Evolutionary conservation across 1,140 invertebrate species (phyloP).

Genomic region (Araneus ventricosus): DNA sequence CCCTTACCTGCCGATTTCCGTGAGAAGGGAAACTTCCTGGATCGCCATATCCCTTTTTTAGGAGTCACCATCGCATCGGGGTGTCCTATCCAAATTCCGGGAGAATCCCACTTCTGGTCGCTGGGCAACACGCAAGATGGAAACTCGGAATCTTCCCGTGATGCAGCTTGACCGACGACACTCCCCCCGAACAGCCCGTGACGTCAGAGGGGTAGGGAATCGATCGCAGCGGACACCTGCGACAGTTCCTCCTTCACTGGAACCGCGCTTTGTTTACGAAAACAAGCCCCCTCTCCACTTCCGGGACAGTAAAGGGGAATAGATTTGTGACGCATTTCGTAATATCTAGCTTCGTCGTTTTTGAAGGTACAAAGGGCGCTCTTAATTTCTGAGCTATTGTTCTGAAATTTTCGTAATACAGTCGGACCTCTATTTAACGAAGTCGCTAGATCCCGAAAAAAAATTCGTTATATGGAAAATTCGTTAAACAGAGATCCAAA

Average conservation of each 20-base stretch:
- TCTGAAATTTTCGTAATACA: too few relatives aligned
- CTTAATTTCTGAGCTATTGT: too few relatives aligned
- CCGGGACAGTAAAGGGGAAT: too few relatives aligned
- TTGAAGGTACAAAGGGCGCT: too few relatives aligned
- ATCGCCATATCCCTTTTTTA: conserved; percentile 72
- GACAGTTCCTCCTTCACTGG: neutral
- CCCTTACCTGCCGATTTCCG: conserved; percentile 67
- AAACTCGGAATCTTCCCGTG: conserved; percentile 49
- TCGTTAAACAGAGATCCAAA: too few relatives aligned
- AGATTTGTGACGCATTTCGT: too few relatives aligned
- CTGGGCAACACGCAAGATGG: conserved; percentile 55
- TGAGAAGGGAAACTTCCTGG: conserved; percentile 61
- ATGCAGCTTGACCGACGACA: conserved; percentile 27
- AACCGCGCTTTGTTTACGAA: conserved; percentile 15
- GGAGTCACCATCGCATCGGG: conserved; percentile 69
- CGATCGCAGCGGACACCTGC: conserved; percentile 45
- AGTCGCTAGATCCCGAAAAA: too few relatives aligned
- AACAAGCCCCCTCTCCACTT: neutral
- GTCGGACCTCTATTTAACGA: too few relatives aligned
- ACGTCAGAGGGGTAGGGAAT: conserved; percentile 61
- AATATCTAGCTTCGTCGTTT: too few relatives aligned
- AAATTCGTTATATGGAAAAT: too few relatives aligned
- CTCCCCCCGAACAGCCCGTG: conserved; percentile 29
- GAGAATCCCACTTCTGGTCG: neutral
- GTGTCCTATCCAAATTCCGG: neutral